Evolutionary conservation across 2,113 vertebrate genomes (phyloP).

Genomic region (Campylorhamphus procurvoides): DNA sequence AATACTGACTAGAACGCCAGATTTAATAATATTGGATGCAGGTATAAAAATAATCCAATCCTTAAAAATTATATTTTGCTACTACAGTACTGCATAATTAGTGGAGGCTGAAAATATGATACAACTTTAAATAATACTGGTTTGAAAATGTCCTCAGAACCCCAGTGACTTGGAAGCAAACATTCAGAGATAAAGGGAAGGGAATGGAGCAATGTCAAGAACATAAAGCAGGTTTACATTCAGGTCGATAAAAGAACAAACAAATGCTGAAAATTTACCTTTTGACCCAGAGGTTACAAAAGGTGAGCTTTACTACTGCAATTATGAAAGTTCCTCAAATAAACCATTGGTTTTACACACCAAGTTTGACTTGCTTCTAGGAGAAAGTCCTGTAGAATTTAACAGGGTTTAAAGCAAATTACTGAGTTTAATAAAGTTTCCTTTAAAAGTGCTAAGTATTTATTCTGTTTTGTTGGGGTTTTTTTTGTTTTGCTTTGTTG

Average conservation of each 20-base stretch:
- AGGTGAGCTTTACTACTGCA: not conserved
- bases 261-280: not conserved
- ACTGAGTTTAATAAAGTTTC: not conserved
- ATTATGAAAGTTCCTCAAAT: not conserved
- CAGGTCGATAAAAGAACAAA: constrained; percentile 41
- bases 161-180: constrained; percentile 49
- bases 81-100: constrained; percentile 81
- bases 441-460: not conserved
- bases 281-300: not conserved
- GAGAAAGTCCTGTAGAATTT: constrained; percentile 9
- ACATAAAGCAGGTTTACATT: constrained; percentile 21
- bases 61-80: constrained; percentile 79
- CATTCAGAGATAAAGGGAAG: constrained; percentile 48
- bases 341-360: constrained; percentile 9
- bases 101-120: constrained; percentile 74
- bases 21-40: constrained; percentile 68
- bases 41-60: constrained; percentile 83
- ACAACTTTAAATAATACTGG: constrained; percentile 82
- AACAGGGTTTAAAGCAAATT: not conserved
- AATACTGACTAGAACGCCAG: constrained; percentile 86
- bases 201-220: constrained; percentile 45
- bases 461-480: not conserved
- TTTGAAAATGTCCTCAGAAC: constrained; percentile 55
- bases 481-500: not conserved
- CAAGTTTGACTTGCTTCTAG: not conserved